phyloP scores from a whole-genome alignment of 2,888 invertebrate species.

The Dioctria rufipes region DNA sequence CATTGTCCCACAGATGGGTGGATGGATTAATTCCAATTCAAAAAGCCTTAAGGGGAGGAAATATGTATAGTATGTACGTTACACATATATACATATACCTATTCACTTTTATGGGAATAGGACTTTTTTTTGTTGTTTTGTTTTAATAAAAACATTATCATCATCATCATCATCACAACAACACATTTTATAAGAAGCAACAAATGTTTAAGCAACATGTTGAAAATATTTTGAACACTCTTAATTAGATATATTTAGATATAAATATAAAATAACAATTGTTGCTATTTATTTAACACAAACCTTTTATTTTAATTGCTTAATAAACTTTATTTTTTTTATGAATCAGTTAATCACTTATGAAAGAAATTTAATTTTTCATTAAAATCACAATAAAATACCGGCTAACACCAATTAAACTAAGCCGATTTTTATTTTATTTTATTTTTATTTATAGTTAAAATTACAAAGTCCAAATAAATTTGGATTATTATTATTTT shows the following conservation, averaged over 20 bases:
- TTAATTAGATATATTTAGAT: too few species aligned
- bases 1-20: slow-evolving; percentile 3
- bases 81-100: too few species aligned
- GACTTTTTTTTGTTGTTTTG: too few species aligned
- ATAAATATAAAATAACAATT: background rate
- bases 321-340: slow-evolving; percentile 3
- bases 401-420: too few species aligned
- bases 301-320: slow-evolving; percentile 37
- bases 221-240: background rate
- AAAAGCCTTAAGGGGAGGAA: slow-evolving; percentile 15
- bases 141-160: too few species aligned
- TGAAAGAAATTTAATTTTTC: background rate
- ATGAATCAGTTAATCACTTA: background rate
- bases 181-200: slow-evolving; percentile 12
- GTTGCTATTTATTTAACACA: slow-evolving; percentile 4
- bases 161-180: background rate
- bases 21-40: background rate
- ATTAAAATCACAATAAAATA: background rate
- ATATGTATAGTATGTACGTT: background rate
- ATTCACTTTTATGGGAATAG: too few species aligned
- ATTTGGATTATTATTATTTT: background rate
- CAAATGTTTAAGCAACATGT: slow-evolving; percentile 54
- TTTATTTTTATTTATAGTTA: too few species aligned
- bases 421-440: too few species aligned
- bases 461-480: too few species aligned